Percentiles rank a stretch among this genome's conserved stretches.
Evolutionary conservation across 1,140 invertebrate species (phyloP).

Genomic region (Lineus longissimus): DNA sequence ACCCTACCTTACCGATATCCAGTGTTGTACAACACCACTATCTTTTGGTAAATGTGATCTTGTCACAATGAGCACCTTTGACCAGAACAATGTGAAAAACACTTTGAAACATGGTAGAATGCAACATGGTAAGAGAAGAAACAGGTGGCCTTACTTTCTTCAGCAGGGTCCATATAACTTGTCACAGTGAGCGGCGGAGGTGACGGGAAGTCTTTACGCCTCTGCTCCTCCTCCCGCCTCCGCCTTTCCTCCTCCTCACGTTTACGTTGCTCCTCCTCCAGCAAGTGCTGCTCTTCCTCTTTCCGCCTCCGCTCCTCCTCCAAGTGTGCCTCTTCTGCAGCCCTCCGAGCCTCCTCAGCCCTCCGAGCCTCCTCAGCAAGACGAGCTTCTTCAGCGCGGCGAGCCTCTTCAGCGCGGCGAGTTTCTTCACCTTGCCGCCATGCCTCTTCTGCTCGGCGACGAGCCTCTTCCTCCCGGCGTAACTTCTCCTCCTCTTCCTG

Average conservation of each 20-base stretch:
- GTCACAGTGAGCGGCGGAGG: too few species aligned
- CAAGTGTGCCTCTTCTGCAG: too few species aligned
- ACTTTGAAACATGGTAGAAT: too few species aligned
- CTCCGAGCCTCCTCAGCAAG: neutral
- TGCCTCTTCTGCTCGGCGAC: neutral
- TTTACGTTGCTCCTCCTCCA: neutral
- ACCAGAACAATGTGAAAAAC: neutral
- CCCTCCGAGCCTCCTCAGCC: too few species aligned
- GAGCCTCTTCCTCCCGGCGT: neutral
- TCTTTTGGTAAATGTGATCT: too few species aligned
- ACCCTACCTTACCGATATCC: too few species aligned
- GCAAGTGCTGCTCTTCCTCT: neutral
- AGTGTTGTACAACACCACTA: too few species aligned
- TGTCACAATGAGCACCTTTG: too few species aligned
- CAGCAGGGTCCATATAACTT: too few species aligned
- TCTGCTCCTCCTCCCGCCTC: neutral
- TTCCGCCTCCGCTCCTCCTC: neutral
- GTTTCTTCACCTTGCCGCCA: neutral
- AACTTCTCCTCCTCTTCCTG: neutral
- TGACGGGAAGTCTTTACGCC: too few species aligned
- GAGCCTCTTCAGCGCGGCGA: neutral
- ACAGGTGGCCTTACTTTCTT: too few species aligned
- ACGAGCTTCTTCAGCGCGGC: neutral
- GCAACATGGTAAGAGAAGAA: too few species aligned
- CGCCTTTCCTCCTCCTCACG: constrained; percentile 5